Evolutionary conservation across 2,797 vertebrate genomes (phyloP).

Genomic region (Characodon lateralis): DNA sequence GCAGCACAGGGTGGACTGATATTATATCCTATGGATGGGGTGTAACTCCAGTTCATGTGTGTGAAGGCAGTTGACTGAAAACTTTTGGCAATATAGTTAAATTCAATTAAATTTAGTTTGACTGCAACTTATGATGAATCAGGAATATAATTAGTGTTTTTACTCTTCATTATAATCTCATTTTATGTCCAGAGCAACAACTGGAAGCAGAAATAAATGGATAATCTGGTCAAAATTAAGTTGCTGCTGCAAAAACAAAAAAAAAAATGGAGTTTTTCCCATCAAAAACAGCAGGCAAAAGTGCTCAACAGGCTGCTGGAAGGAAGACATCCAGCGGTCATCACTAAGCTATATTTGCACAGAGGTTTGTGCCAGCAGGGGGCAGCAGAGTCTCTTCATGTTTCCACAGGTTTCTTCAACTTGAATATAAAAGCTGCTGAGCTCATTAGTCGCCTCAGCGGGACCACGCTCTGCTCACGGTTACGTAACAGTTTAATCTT

Average conservation of each 20-base stretch:
- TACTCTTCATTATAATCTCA: background rate
- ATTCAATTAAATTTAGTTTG: background rate
- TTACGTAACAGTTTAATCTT: conserved; percentile 42
- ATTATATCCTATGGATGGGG: no score
- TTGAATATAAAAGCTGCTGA: conserved; percentile 29
- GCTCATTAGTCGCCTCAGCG: conserved; percentile 44
- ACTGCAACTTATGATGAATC: background rate
- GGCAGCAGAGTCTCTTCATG: conserved; percentile 14
- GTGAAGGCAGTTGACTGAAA: background rate
- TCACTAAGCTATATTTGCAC: background rate
- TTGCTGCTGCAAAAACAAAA: no score
- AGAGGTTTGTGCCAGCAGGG: conserved; percentile 19
- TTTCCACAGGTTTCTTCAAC: background rate
- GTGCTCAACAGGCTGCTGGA: no score
- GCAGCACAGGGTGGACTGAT: no score
- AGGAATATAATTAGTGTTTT: background rate
- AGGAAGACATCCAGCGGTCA: background rate
- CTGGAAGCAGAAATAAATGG: background rate
- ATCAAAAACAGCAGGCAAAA: background rate
- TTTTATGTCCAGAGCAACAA: background rate
- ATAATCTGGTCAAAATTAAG: no score
- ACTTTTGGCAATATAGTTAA: background rate
- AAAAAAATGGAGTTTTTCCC: no score
- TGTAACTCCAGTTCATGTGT: no score
- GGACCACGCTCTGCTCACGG: conserved; percentile 14